Base-by-base conservation (phyloP, 2,888 invertebrate genomes). In the Drosophila antonietae region DNA sequence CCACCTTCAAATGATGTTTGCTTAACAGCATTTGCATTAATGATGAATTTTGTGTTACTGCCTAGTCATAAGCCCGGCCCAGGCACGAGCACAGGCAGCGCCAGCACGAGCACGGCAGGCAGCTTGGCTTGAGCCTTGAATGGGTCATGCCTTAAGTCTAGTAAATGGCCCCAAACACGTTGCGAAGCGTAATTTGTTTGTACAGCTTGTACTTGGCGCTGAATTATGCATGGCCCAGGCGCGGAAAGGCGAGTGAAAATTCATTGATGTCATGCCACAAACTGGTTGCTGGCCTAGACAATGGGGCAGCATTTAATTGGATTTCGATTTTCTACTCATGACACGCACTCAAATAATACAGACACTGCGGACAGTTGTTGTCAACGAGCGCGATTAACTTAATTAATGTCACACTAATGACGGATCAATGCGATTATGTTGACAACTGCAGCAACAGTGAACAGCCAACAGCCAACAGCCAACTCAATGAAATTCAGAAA, bases 401-500 rank as follows among this genome's bases (percentile, higher is more conserved):
- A 88, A 88, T 90, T 88, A 90, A 90, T 90, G 88, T 90, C 85
- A 86, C 89, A 81, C 85, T 89, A 89, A 89, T 89, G 90, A 88
- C 86, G 81, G 78, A 74, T 87, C 90, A 87, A 87, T 87, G 88
- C 80, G 86, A 89, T 87, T 87, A 88, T 88, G 86, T 69, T 87
- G 86, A 62, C 89, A 80, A 74, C 60, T 72, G 83, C 78, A 82
- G 47, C 58, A 35, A n/a, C 58, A 37, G 37, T 14, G n/a, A 20
- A 12, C 53, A 46, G 41, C 20, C 18, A 28, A 6, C 28, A 28
- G 23, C 23, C 3, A 23, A 23, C 23, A 23, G 23, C 23, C 23
- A 23, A 83, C 81, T 55, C 81, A 87, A 80, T 78, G 66, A 83
- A 86, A 80, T 85, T 49, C 62, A 68, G 69, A 74, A 62, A 70